Conservation (phyloP, 2,888 invertebrate species). For the Acholoe squamosa region DNA sequence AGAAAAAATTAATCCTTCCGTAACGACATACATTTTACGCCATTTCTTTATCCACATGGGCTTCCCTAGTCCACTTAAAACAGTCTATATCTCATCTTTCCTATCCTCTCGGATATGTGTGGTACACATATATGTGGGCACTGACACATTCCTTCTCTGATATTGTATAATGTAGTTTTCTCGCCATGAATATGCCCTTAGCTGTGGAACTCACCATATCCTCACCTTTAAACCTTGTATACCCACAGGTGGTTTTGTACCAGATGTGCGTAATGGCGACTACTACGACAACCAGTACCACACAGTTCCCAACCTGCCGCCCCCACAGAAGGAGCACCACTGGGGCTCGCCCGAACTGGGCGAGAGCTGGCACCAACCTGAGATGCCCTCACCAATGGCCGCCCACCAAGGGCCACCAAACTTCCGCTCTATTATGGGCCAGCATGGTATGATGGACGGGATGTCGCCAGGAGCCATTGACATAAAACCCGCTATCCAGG, state of each 20-base stretch:
- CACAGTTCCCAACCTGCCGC: constrained; percentile 87
- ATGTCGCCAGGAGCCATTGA: constrained; percentile 75
- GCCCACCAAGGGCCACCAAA: constrained; percentile 28
- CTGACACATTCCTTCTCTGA: too few species aligned
- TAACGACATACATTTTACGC: too few species aligned
- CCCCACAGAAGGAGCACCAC: constrained; percentile 1
- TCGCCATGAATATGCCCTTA: too few species aligned
- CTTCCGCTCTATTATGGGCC: constrained; percentile 77
- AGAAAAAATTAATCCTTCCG: too few species aligned
- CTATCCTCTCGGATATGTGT: too few species aligned
- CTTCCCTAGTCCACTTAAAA: too few species aligned
- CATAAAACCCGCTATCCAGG: constrained; percentile 87
- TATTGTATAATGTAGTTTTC: too few species aligned
- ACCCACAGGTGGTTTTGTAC: constrained; percentile 74
- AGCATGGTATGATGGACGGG: constrained; percentile 57
- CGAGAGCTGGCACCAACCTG: constrained; percentile 51
- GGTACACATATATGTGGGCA: too few species aligned
- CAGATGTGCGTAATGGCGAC: constrained; percentile 67
- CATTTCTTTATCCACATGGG: too few species aligned
- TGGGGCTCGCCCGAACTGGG: constrained; percentile 49
- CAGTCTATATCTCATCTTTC: too few species aligned
- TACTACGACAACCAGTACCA: constrained; percentile 85
- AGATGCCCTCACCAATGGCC: constrained; percentile 25
- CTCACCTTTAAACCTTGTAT: too few species aligned
- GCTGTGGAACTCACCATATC: too few species aligned